Evolutionary conservation across 2,113 vertebrate genomes (phyloP).

Genomic region (Elephas maximus): DNA sequence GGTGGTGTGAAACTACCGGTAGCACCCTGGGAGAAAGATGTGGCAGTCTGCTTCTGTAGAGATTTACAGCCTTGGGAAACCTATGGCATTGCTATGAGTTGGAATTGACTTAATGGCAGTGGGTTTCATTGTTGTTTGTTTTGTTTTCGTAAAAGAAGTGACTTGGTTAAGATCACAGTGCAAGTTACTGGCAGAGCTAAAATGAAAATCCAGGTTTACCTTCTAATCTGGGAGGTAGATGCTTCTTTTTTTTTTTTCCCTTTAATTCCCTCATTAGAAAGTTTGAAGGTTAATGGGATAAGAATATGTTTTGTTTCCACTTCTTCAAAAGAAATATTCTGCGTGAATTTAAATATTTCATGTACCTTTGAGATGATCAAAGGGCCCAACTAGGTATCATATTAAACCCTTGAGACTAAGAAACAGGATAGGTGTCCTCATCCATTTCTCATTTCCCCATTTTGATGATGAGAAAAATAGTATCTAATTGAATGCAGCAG

Average conservation of each 20-base stretch:
- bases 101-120: too few relatives aligned
- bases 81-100: too few relatives aligned
- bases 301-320: slow-evolving; percentile 70
- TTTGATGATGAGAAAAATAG: slow-evolving; percentile 16
- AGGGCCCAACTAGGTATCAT: slow-evolving; percentile 58
- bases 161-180: not conserved
- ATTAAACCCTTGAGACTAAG: slow-evolving; percentile 7
- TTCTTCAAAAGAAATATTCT: slow-evolving; percentile 75
- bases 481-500: not conserved
- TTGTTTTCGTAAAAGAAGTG: not conserved
- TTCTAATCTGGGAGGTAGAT: not conserved
- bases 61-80: too few relatives aligned
- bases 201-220: not conserved
- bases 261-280: slow-evolving; percentile 28
- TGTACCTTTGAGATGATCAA: slow-evolving; percentile 68
- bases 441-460: slow-evolving; percentile 53
- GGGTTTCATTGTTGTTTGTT: too few relatives aligned
- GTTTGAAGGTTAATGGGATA: slow-evolving; percentile 27
- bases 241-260: not conserved
- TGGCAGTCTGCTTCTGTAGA: too few relatives aligned
- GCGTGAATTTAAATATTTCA: slow-evolving; percentile 77
- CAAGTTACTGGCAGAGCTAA: not conserved
- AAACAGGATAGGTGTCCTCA: slow-evolving; percentile 29
- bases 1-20: too few relatives aligned
- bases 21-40: too few relatives aligned